Evolutionary conservation across 2,888 invertebrate genomes (phyloP), one percentile per base, ranked within the genome.

Genomic region (Laspeyria flexula): DNA sequence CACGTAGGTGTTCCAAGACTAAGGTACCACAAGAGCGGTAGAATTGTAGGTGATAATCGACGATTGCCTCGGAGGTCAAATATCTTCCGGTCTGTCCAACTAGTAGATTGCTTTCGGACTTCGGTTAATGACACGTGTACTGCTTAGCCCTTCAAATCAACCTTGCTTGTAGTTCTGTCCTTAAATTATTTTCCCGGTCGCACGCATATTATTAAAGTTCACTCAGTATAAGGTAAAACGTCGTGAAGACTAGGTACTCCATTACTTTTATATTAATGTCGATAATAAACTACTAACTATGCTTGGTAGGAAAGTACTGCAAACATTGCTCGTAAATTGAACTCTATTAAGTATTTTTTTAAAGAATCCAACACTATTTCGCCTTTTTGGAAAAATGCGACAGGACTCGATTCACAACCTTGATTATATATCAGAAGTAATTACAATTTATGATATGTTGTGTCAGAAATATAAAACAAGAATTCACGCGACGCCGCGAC

Each of bases 11-110:
- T 30, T 15, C 12, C 39, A 61, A 41, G 55, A 63, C 64, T 51
- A 68, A 62, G 64, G 59, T 62, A 61, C 46, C 4, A 16, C 10
- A 41, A 0, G 27, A 29, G 37, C 41, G 29, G 29, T 43, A 38
- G 52, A 56, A 62, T 47, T 55, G 64, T 64, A 55, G 60, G 65
- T 65, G 72, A 74, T 73, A 79, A 77, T 70, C 64, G 71, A 55
- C 59, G 81, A 63, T n/a, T 81, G 62, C 73, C 73, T 53, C 35
- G 48, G 65, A 81, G 82, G 81, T 71, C 73, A 58, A 60, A 43
- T 39, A 48, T 78, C 77, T 83, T 85, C 82, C 83, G 81, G 71
- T 66, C 70, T 39, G 31, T 33, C 56, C 62, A 49, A 59, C 63
- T 61, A 61, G 50, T 54, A 56, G 41, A 49, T 45, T 58, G 47